phyloP scores from a whole-genome alignment of 2,113 vertebrate species.

The Ictidomys tridecemlineatus region DNA sequence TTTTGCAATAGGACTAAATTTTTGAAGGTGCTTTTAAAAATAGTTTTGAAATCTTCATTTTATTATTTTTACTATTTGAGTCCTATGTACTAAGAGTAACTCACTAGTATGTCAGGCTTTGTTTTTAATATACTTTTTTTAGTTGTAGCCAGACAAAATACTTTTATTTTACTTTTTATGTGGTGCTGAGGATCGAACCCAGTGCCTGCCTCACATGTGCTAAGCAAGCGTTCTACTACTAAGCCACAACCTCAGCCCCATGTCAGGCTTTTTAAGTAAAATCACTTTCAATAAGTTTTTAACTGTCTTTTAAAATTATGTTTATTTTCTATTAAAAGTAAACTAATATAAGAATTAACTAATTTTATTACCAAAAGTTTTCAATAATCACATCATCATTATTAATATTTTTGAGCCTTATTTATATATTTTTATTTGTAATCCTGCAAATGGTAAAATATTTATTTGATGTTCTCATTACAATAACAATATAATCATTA shows the following conservation, averaged over 20 bases:
- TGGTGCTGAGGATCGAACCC: too few species aligned
- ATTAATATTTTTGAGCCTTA: neutral
- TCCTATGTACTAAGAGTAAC: neutral
- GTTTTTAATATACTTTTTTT: too few species aligned
- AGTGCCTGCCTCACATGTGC: too few species aligned
- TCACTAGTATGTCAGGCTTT: neutral
- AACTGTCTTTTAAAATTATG: neutral
- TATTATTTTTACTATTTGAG: neutral
- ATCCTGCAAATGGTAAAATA: neutral
- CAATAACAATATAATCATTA: neutral
- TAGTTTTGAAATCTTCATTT: conserved; percentile 1
- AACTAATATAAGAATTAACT: neutral
- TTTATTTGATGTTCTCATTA: neutral
- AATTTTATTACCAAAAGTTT: neutral
- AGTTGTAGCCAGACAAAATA: too few species aligned
- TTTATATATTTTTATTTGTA: neutral
- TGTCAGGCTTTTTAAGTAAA: neutral
- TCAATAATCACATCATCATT: neutral
- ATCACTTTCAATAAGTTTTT: neutral
- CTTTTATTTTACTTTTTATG: too few species aligned
- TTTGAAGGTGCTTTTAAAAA: neutral
- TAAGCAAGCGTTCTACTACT: too few species aligned
- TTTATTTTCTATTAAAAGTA: neutral
- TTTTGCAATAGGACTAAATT: neutral
- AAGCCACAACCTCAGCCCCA: too few species aligned